Evolutionary conservation across 2,888 invertebrate species (phyloP), one percentile per base, ranked within the genome.

Genomic region (Perizoma affinitatum): DNA sequence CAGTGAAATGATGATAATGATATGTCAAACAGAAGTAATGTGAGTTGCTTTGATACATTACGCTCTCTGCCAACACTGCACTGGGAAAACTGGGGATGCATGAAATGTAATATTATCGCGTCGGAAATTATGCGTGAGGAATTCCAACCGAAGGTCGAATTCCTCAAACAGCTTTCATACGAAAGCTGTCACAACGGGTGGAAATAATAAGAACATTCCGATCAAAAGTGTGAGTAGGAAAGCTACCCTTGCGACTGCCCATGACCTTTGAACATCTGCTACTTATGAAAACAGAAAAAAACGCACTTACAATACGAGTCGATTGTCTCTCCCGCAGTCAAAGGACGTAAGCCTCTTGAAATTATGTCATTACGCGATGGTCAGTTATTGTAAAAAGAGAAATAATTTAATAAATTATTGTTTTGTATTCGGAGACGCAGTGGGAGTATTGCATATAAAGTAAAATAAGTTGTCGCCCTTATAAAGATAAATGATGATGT

Each of bases 181-280:
- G 33, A 61, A 66, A 54, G 59, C 59, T 52, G 59, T 11, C 49
- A 40, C 43, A 55, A 49, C 59, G 62, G 61, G 41, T 66, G 58
- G 70, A 66, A 82, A 82, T 84, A 84, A 84, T 84, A 83, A 84
- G 84, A 83, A 84, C 80, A 83, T 84, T 82, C 75, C 65, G 64
- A 76, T 78, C 74, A 72, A 79, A 81, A 74, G 66, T 59, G 55
- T 67, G 70, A 71, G 64, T 66, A 63, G 66, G 44, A 57, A 66
- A 10, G 33, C 9, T 41, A 83, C 82, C 79, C 68, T 49, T 54
- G 75, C 76, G 68, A 74, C 73, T 78, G 73, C 74, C 66, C 73
- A 72, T 87, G 86, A 78, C 87, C 79, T 88, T 88, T 88, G 76
- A 76, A 82, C 88, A 88, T 83, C 88, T 88, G 88, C 87, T 82